phyloP scores from a whole-genome alignment of 2,113 vertebrate species.

The Varanus komodoensis region DNA sequence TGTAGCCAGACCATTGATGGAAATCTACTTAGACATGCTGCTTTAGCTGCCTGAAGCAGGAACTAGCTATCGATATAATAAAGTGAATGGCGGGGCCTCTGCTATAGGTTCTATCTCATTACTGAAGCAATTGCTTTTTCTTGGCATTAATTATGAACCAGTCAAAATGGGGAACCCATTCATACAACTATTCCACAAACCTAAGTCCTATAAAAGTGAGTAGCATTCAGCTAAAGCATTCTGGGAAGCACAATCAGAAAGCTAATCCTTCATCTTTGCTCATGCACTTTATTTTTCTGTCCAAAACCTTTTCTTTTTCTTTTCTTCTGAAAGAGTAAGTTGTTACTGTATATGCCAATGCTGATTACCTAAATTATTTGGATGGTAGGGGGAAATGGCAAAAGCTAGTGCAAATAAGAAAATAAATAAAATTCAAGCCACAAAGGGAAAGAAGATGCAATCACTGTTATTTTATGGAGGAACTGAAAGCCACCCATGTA shows the following conservation, averaged over 20 bases:
- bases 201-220: neutral
- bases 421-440: constrained; percentile 27
- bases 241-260: neutral
- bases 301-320: constrained; percentile 12
- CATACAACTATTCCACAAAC: neutral
- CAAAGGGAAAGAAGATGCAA: constrained; percentile 27
- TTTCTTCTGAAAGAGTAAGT: constrained; percentile 18
- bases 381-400: constrained; percentile 2
- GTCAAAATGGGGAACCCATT: neutral
- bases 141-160: neutral
- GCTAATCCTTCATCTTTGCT: neutral
- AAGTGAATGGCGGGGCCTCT: neutral
- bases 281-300: constrained; percentile 5
- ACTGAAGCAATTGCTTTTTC: constrained; percentile 1
- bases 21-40: neutral
- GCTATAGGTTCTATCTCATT: neutral
- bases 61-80: neutral
- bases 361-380: neutral
- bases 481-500: neutral
- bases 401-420: neutral
- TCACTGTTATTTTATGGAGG: neutral
- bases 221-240: neutral
- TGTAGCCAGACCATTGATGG: neutral
- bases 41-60: neutral
- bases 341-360: neutral